These are phyloP conservation scores for Drepanosiphum platanoidis DNA, from an alignment of 2,888 invertebrate genomes.

Conservation along the genomic window DNA sequence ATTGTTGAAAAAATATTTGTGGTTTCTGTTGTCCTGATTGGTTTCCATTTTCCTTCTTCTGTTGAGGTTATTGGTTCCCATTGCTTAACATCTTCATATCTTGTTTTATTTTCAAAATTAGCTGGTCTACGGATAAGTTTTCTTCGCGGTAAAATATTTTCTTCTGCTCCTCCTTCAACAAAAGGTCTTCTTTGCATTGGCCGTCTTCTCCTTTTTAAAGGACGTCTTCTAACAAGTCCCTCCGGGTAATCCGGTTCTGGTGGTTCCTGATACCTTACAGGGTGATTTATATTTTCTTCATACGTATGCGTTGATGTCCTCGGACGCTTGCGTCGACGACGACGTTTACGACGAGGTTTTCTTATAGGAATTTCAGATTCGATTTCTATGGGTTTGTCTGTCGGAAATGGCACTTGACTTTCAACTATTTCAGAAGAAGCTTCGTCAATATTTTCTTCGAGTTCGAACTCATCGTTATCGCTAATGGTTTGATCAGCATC, in stretches of 20 bases:
- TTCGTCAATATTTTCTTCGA: conserved; percentile 57
- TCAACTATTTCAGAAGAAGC: conserved; percentile 57
- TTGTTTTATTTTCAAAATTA: conserved; percentile 9
- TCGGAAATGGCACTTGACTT: conserved; percentile 63
- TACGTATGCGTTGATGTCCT: conserved; percentile 63
- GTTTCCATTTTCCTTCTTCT: conserved; percentile 66
- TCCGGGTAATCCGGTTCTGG: conserved; percentile 51
- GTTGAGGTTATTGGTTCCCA: conserved; percentile 63
- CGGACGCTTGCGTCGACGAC: conserved; percentile 63
- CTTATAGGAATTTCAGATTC: conserved; percentile 56
- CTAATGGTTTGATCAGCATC: conserved; percentile 9
- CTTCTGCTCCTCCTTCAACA: conserved; percentile 68
- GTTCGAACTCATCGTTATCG: conserved; percentile 39
- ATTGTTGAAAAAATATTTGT: conserved; percentile 63
- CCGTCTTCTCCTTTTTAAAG: conserved; percentile 64
- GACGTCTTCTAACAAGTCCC: conserved; percentile 63
- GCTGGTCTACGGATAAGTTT: conserved; percentile 67
- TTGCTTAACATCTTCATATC: conserved; percentile 64
- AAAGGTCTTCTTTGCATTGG: conserved; percentile 64
- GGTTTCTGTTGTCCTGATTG: conserved; percentile 64
- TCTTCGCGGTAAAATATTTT: conserved; percentile 69
- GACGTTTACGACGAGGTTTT: conserved; percentile 62
- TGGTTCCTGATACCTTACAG: conserved; percentile 57
- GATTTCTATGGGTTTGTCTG: conserved; percentile 63
- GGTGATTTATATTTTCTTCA: conserved; percentile 62